phyloP scores from a whole-genome alignment of 2,113 vertebrate genomes.

The Bostrychus sinensis region DNA sequence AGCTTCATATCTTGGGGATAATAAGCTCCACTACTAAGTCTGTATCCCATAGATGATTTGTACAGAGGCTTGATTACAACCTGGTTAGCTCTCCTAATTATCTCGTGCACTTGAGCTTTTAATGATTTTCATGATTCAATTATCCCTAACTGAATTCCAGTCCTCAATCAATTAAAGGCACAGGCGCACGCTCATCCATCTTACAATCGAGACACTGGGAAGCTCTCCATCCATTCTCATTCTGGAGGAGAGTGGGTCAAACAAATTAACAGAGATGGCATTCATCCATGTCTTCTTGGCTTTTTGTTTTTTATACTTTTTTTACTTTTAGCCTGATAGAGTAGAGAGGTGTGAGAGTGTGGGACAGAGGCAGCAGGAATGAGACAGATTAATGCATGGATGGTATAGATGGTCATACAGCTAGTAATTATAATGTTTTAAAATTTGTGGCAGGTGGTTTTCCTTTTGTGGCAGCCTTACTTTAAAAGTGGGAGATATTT shows the following conservation, averaged over 20 bases:
- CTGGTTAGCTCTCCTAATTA: slow-evolving; percentile 68
- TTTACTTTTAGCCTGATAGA: slow-evolving; percentile 5
- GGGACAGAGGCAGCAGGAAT: not conserved
- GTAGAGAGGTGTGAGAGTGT: not conserved
- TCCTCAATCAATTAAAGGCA: slow-evolving; percentile 78
- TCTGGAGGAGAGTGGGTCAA: slow-evolving; percentile 65
- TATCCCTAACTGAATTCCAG: slow-evolving; percentile 74
- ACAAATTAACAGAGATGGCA: slow-evolving; percentile 64
- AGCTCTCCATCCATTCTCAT: slow-evolving; percentile 76
- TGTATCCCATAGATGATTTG: slow-evolving; percentile 41
- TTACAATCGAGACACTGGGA: slow-evolving; percentile 71
- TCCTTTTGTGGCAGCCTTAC: too few relatives aligned
- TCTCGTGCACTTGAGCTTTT: slow-evolving; percentile 73
- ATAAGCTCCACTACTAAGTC: slow-evolving; percentile 34
- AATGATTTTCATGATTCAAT: slow-evolving; percentile 78
- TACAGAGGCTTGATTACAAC: slow-evolving; percentile 65
- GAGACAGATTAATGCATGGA: too few relatives aligned
- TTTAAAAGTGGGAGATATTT: too few relatives aligned
- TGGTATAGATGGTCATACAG: too few relatives aligned
- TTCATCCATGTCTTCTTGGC: slow-evolving; percentile 55
- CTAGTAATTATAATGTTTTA: too few relatives aligned
- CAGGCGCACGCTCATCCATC: slow-evolving; percentile 70
- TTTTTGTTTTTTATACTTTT: slow-evolving; percentile 24
- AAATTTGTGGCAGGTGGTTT: too few relatives aligned
- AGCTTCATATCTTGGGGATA: slow-evolving; percentile 37